These are phyloP conservation scores for Serinus canaria DNA, from an alignment of 2,113 vertebrate genomes.

Conservation along the genomic window DNA sequence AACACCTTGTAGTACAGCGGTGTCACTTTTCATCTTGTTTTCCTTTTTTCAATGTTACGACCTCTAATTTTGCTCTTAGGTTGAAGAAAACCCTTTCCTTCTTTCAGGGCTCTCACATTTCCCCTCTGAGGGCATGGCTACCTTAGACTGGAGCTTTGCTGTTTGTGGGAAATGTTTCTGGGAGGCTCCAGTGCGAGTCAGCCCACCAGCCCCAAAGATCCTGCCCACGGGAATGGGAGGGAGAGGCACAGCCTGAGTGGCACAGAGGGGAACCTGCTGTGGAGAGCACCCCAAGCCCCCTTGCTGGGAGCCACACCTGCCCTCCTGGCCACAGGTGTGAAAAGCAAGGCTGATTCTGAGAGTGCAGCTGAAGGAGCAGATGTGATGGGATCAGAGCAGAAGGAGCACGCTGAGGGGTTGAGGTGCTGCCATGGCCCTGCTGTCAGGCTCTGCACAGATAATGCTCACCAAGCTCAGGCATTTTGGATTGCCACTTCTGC, in stretches of 20 bases:
- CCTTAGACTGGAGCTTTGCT: neutral
- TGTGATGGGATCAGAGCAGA: neutral
- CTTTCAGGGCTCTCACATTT: neutral
- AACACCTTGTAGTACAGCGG: neutral
- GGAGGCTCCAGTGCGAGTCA: neutral
- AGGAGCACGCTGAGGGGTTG: accelerated
- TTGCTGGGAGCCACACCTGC: neutral
- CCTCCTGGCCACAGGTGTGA: accelerated
- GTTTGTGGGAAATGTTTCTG: neutral
- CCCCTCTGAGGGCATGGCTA: accelerated
- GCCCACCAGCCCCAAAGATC: neutral
- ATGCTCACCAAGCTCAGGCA: neutral
- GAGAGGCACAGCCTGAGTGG: accelerated
- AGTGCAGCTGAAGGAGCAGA: accelerated
- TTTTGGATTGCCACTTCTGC: neutral
- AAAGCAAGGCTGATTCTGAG: accelerated
- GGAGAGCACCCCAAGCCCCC: accelerated
- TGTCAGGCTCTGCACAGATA: neutral
- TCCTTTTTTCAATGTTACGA: neutral
- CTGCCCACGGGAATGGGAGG: accelerated
- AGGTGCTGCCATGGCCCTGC: neutral
- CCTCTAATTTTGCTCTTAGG: neutral
- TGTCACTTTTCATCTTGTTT: neutral
- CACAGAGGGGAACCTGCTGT: accelerated
- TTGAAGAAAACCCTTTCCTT: neutral